These are phyloP conservation scores for Colostygia pectinataria DNA, from an alignment of 2,888 invertebrate species.

Conservation along the genomic window DNA sequence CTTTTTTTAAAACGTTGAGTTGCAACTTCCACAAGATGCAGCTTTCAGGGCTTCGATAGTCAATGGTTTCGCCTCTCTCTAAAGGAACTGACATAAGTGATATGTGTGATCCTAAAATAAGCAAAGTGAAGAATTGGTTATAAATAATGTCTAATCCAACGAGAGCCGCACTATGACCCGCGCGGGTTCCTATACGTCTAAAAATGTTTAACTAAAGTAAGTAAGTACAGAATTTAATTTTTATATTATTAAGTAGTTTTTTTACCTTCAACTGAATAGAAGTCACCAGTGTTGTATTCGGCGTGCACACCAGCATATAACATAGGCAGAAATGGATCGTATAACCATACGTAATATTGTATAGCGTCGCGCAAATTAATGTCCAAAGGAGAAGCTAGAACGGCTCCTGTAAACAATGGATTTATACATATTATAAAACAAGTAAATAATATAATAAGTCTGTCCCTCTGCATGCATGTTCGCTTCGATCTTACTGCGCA, in stretches of 20 bases:
- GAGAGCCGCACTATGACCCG: too few relatives aligned
- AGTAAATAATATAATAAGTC: too few relatives aligned
- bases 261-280: constrained; percentile 7
- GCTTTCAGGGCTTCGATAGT: not conserved
- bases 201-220: too few relatives aligned
- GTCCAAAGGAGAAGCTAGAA: not conserved
- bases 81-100: not conserved
- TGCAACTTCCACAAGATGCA: not conserved
- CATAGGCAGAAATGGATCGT: not conserved
- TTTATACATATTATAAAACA: too few relatives aligned
- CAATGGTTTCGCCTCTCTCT: not conserved
- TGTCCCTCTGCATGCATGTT: too few relatives aligned
- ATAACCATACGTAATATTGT: not conserved
- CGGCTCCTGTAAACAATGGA: not conserved
- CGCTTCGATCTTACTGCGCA: too few relatives aligned
- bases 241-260: too few relatives aligned
- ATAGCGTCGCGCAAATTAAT: not conserved
- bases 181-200: too few relatives aligned
- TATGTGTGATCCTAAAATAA: not conserved
- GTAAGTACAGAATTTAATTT: too few relatives aligned
- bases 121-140: not conserved
- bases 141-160: too few relatives aligned
- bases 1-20: not conserved
- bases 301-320: constrained; percentile 5
- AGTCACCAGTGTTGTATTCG: not conserved